phyloP scores from a whole-genome alignment of 2,113 vertebrate species.

The Atractosteus spatula region DNA sequence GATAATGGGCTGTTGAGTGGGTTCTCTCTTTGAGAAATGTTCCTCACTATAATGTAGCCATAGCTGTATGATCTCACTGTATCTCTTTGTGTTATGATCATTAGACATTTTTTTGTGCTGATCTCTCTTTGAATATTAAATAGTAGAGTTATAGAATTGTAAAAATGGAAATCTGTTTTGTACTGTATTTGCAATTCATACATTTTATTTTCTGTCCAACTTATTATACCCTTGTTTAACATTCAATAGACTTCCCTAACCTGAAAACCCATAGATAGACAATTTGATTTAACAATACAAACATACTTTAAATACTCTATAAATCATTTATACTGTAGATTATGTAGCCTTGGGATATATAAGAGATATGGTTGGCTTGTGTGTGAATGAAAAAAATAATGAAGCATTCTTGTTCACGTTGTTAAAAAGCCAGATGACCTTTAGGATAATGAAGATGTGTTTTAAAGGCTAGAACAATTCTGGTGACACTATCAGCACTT shows the following conservation, averaged over 20 bases:
- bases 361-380: not conserved
- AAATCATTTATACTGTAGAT: not conserved
- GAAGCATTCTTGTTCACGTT: not conserved
- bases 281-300: too few relatives aligned
- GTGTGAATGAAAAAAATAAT: not conserved
- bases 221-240: too few relatives aligned
- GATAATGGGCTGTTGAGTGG: not conserved
- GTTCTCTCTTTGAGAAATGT: not conserved
- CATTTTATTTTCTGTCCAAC: too few relatives aligned
- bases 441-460: not conserved
- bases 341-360: not conserved
- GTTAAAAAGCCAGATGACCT: not conserved
- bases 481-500: not conserved
- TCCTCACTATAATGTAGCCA: not conserved
- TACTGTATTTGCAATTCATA: too few relatives aligned
- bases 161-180: too few relatives aligned
- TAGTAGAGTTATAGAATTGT: too few relatives aligned
- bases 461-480: not conserved
- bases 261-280: too few relatives aligned
- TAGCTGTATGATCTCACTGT: not conserved
- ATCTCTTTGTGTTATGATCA: not conserved
- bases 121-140: too few relatives aligned
- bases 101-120: not conserved
- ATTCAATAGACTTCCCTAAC: too few relatives aligned
- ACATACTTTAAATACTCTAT: too few relatives aligned